Conservation (phyloP, 35 echinoderm and acorn worm genomes). For the Ophioderma brevispina region DNA sequence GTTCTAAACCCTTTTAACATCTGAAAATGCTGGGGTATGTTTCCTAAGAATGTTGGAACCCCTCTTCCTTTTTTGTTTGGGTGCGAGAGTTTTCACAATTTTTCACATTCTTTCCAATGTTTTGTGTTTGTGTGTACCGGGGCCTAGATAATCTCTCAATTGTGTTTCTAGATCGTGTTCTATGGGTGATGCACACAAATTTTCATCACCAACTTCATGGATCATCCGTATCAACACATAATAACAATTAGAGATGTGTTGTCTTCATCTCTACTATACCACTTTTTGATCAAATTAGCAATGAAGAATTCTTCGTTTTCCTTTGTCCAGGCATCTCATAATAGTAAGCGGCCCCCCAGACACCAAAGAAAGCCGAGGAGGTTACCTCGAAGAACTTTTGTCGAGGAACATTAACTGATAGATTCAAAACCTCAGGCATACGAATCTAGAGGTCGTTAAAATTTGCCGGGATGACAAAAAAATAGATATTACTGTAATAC, state of each 20-base stretch:
- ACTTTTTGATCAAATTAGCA: conserved; percentile 11
- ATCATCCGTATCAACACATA: not conserved
- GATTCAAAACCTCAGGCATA: no score
- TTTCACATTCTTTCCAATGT: conserved; percentile 7
- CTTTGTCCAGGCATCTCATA: conserved; percentile 36
- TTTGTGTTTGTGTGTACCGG: conserved; percentile 5
- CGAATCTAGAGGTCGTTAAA: no score
- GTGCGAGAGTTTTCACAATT: not conserved
- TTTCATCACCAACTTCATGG: not conserved
- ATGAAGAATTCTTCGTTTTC: not conserved
- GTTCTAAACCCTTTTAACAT: conserved; percentile 57
- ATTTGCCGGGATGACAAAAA: no score
- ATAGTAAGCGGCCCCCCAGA: no score
- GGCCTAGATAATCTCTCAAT: not conserved
- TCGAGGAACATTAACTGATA: no score
- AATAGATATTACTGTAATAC: no score
- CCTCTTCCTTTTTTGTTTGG: not conserved
- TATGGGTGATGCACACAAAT: no score
- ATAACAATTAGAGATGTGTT: not conserved
- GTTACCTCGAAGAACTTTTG: no score
- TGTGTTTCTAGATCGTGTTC: not conserved
- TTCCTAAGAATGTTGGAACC: not conserved
- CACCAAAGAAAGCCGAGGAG: no score
- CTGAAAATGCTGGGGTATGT: not conserved
- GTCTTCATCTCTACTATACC: not conserved